Conservation (phyloP, 2,113 vertebrate species). For the Sula dactylatra region DNA sequence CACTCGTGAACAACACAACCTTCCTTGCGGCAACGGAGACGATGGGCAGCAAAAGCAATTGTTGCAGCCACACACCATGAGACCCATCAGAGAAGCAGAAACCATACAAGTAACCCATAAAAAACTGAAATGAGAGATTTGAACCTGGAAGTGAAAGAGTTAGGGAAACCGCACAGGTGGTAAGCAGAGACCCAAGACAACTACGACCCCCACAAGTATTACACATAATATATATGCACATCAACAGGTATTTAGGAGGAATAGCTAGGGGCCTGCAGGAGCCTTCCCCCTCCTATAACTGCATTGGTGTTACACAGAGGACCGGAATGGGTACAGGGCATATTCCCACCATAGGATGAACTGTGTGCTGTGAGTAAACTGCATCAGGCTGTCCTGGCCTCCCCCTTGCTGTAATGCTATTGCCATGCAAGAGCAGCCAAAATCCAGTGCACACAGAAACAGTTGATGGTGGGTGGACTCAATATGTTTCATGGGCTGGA, state of each 20-base stretch:
- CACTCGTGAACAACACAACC: neutral
- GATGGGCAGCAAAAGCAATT: neutral
- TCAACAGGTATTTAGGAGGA: neutral
- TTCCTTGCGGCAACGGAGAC: fast-evolving
- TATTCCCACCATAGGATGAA: neutral
- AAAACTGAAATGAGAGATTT: neutral
- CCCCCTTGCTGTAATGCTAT: fast-evolving
- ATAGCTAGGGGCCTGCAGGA: neutral
- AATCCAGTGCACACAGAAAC: fast-evolving
- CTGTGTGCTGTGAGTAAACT: neutral
- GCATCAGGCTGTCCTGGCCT: neutral
- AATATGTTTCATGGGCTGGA: too few relatives aligned
- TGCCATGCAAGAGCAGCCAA: neutral
- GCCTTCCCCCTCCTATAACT: neutral
- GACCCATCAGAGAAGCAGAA: neutral
- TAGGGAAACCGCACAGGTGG: neutral
- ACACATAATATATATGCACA: neutral
- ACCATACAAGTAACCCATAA: neutral
- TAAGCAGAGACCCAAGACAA: neutral
- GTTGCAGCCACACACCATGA: neutral
- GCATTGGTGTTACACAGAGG: too few relatives aligned
- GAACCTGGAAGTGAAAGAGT: neutral
- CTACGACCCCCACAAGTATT: fast-evolving
- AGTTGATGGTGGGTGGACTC: neutral
- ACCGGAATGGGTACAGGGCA: neutral